phyloP scores from a whole-genome alignment of 2,113 vertebrate genomes.

The Antechinus flavipes region DNA sequence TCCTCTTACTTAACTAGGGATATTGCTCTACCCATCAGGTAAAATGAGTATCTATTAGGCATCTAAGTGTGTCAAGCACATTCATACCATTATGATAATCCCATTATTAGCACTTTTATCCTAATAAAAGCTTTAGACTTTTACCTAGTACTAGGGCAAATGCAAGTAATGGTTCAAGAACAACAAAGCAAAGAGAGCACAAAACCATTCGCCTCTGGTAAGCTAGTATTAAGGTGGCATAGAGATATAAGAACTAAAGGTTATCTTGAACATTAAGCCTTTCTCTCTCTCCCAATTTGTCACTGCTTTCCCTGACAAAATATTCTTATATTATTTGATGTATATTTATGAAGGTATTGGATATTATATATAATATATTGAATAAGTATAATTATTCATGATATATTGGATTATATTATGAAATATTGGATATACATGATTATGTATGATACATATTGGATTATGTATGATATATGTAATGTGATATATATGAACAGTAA shows the following conservation, averaged over 20 bases:
- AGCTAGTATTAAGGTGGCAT: background rate
- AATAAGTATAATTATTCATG: too few relatives aligned
- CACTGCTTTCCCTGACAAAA: background rate
- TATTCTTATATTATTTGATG: background rate
- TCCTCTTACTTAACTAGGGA: background rate
- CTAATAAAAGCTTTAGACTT: background rate
- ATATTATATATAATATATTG: background rate
- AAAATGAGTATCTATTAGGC: background rate
- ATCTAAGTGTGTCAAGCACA: background rate
- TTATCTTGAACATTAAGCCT: background rate
- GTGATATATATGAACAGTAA: too few relatives aligned
- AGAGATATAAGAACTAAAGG: background rate
- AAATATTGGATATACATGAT: too few relatives aligned
- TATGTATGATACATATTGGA: too few relatives aligned
- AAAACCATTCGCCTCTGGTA: background rate
- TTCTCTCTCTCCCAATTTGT: background rate
- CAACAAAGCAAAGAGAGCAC: background rate
- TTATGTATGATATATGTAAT: too few relatives aligned
- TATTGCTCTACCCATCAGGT: background rate
- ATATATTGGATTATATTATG: too few relatives aligned
- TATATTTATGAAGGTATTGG: background rate
- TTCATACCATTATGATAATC: background rate
- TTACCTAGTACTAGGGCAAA: background rate
- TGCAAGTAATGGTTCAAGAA: background rate
- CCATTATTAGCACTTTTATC: background rate